Conservation (phyloP, 2,113 vertebrate species). For the Cacatua alba region DNA sequence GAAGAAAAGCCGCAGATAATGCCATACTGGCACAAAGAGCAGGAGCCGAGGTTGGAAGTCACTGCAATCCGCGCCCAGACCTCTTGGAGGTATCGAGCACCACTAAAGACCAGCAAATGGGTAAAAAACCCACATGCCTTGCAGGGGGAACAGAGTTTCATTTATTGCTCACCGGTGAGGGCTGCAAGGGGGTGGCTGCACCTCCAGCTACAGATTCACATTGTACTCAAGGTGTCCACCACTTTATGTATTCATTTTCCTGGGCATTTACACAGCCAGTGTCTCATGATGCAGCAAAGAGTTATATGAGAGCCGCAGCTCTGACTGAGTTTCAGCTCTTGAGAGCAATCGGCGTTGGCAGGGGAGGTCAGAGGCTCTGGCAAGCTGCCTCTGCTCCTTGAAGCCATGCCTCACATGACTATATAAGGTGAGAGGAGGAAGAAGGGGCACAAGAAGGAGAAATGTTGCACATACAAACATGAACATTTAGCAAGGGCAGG, state of each 20-base stretch:
- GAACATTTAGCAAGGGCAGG: not conserved
- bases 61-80: constrained; percentile 41
- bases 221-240: not conserved
- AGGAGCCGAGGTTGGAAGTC: not conserved
- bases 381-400: constrained; percentile 1
- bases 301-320: not conserved
- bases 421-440: constrained; percentile 45
- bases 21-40: constrained; percentile 58
- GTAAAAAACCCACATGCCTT: not conserved
- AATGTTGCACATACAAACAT: fast-evolving
- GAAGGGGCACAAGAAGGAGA: not conserved
- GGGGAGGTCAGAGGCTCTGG: constrained; percentile 16
- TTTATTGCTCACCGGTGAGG: not conserved
- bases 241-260: not conserved
- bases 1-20: not conserved
- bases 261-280: not conserved
- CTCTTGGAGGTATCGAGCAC: constrained; percentile 69
- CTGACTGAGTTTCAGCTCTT: not conserved
- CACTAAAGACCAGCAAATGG: not conserved
- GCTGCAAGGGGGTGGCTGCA: not conserved
- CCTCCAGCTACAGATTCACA: not conserved
- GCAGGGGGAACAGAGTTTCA: not conserved
- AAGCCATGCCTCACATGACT: not conserved
- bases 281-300: not conserved
- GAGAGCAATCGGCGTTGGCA: not conserved